phyloP scores from a whole-genome alignment of 1,140 invertebrate species.

The Drosophila asahinai region DNA sequence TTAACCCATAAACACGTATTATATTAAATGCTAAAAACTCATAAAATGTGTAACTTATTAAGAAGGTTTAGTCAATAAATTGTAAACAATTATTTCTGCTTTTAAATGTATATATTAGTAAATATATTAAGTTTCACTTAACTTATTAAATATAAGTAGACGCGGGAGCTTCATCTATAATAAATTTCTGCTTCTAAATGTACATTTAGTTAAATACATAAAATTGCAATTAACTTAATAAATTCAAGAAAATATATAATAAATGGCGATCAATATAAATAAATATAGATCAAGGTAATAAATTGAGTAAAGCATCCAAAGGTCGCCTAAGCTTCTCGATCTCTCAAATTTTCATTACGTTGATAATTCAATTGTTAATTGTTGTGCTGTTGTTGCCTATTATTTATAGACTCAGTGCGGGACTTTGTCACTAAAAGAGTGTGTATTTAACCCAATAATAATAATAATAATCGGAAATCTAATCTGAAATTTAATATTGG shows the following conservation, averaged over 20 bases:
- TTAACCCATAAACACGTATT: not conserved
- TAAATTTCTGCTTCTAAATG: not conserved
- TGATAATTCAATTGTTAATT: slow-evolving; percentile 5
- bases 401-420: not conserved
- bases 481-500: slow-evolving; percentile 1
- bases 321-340: not conserved
- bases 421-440: slow-evolving; percentile 32
- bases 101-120: not conserved
- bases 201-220: not conserved
- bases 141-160: not conserved
- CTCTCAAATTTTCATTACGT: not conserved
- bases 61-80: not conserved
- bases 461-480: not conserved
- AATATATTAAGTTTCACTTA: not conserved
- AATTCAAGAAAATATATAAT: too few relatives aligned
- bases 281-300: slow-evolving; percentile 3
- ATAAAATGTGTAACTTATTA: not conserved
- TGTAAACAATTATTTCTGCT: not conserved
- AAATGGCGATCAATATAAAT: not conserved
- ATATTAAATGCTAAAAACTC: not conserved
- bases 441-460: not conserved
- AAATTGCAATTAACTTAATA: not conserved
- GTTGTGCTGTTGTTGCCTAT: not conserved
- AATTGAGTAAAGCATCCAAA: not conserved
- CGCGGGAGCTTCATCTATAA: too few relatives aligned